Evolutionary conservation across 2,113 vertebrate species (phyloP).

Genomic region (Cygnus atratus): DNA sequence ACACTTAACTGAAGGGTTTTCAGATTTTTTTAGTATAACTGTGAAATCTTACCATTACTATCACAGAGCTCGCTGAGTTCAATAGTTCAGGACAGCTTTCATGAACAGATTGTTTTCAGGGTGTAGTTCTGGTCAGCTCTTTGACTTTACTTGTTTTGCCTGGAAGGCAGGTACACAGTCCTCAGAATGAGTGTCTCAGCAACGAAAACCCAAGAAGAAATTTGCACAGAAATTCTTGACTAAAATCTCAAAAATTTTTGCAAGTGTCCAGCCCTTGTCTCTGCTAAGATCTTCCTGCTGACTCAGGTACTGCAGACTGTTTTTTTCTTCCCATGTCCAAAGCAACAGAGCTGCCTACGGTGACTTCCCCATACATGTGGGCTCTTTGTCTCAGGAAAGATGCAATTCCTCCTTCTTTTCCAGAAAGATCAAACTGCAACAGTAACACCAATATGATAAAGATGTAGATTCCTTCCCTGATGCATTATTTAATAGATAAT

Average conservation of each 20-base stretch:
- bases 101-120: not conserved
- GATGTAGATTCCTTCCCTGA: not conserved
- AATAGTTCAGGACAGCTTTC: not conserved
- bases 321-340: not conserved
- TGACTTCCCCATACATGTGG: rapidly evolving
- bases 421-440: not conserved
- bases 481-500: not conserved
- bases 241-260: not conserved
- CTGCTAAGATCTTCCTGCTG: not conserved
- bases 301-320: not conserved
- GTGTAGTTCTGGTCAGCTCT: not conserved
- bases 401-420: not conserved
- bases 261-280: not conserved
- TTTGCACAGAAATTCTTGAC: not conserved
- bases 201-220: not conserved
- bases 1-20: not conserved
- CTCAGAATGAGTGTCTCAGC: rapidly evolving
- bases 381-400: not conserved
- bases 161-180: not conserved
- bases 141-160: not conserved
- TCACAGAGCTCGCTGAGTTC: not conserved
- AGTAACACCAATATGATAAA: not conserved
- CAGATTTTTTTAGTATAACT: not conserved
- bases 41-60: not conserved
- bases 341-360: not conserved